phyloP scores from a whole-genome alignment of 1,140 invertebrate genomes.

The Nasonia vitripennis region DNA sequence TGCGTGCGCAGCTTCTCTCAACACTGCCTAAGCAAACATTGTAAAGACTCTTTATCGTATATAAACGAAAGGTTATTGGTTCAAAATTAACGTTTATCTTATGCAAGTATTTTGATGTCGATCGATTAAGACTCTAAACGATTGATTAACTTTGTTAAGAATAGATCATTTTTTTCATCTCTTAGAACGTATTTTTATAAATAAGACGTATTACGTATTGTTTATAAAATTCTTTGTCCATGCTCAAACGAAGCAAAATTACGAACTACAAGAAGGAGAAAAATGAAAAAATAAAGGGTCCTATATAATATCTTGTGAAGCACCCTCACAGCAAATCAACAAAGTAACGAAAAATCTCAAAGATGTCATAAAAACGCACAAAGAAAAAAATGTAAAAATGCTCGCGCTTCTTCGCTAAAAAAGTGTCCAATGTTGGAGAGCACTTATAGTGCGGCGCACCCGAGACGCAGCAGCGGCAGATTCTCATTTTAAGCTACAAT shows the following conservation, averaged over 20 bases:
- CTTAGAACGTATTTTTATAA: neutral
- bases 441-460: slow-evolving; percentile 44
- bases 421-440: neutral
- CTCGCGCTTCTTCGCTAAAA: neutral
- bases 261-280: neutral
- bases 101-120: neutral
- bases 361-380: slow-evolving; percentile 46
- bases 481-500: slow-evolving; percentile 74
- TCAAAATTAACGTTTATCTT: slow-evolving; percentile 39
- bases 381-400: slow-evolving; percentile 19
- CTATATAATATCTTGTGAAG: too few species aligned
- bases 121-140: neutral
- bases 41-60: slow-evolving; percentile 41
- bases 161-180: neutral
- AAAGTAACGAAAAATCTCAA: slow-evolving; percentile 18
- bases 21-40: slow-evolving; percentile 51
- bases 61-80: neutral
- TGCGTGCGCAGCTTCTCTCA: slow-evolving; percentile 16
- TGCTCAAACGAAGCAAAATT: neutral
- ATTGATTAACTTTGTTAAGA: neutral
- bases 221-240: neutral
- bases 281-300: neutral
- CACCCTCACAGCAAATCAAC: slow-evolving; percentile 12
- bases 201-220: neutral
- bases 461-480: slow-evolving; percentile 70